Percentiles rank a stretch among this genome's conserved stretches.
Conservation (phyloP, 2,797 vertebrate species). For the Enteromius fasciolatus region DNA sequence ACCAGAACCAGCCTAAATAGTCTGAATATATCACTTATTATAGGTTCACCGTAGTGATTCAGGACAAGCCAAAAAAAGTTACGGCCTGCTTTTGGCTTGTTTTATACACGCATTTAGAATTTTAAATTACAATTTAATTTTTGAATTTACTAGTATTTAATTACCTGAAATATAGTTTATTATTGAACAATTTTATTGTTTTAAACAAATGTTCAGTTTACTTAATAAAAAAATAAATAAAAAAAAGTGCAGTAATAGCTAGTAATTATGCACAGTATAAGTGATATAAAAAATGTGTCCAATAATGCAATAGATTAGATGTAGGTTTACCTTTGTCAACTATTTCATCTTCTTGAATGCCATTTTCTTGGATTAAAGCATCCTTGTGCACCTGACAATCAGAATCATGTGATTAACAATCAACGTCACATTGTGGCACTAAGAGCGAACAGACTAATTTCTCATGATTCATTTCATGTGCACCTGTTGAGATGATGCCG, state of each 20-base stretch:
- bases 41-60: too few relatives aligned
- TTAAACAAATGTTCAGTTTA: background rate
- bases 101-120: background rate
- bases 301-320: background rate
- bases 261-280: background rate
- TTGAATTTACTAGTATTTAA: background rate
- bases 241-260: background rate
- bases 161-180: background rate
- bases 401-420: constrained; percentile 14
- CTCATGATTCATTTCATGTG: background rate
- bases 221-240: background rate
- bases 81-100: too few relatives aligned
- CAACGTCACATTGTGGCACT: background rate
- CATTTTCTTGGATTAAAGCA: constrained; percentile 29
- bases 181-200: background rate
- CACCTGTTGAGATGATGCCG: constrained; percentile 14
- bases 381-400: constrained; percentile 38
- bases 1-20: too few relatives aligned
- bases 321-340: constrained; percentile 45
- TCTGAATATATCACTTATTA: too few relatives aligned
- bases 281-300: background rate
- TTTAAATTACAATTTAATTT: background rate
- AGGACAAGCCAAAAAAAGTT: too few relatives aligned
- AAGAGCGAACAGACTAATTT: constrained; percentile 1
- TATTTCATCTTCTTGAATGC: constrained; percentile 28